Conservation (phyloP, 2,113 vertebrate species). For the Petaurus breviceps region DNA sequence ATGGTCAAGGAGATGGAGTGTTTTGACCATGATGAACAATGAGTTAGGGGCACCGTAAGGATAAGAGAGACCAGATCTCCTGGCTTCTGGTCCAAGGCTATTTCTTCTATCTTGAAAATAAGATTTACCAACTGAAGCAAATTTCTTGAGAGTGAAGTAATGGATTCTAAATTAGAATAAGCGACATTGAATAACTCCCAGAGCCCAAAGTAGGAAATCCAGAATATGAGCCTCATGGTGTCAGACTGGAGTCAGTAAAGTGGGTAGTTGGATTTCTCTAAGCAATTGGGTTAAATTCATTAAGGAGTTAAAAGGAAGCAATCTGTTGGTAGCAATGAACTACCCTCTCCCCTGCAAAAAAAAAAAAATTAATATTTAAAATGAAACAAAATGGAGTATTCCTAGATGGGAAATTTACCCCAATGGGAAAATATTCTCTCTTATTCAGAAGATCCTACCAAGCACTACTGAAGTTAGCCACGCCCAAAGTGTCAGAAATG, state of each 20-base stretch:
- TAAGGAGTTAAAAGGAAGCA: neutral
- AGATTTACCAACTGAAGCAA: no score
- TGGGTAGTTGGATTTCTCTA: neutral
- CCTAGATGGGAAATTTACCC: neutral
- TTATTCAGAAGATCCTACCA: neutral
- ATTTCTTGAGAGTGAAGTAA: no score
- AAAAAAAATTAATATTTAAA: neutral
- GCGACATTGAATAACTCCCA: no score
- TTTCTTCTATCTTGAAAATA: no score
- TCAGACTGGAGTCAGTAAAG: constrained; percentile 11
- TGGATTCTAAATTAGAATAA: no score
- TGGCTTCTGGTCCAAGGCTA: no score
- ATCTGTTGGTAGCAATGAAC: accelerated
- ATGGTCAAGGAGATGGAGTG: no score
- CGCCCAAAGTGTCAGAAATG: neutral
- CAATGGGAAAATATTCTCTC: neutral
- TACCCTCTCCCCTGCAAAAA: neutral
- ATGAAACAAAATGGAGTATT: neutral
- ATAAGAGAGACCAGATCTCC: no score
- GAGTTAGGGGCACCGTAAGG: no score
- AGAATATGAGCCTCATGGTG: neutral
- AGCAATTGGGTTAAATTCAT: constrained; percentile 4
- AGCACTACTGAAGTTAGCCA: neutral
- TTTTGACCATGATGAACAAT: no score
- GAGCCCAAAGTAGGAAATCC: constrained; percentile 21